Conservation (phyloP, 2,888 invertebrate genomes). For the Slavum lentiscoides region DNA sequence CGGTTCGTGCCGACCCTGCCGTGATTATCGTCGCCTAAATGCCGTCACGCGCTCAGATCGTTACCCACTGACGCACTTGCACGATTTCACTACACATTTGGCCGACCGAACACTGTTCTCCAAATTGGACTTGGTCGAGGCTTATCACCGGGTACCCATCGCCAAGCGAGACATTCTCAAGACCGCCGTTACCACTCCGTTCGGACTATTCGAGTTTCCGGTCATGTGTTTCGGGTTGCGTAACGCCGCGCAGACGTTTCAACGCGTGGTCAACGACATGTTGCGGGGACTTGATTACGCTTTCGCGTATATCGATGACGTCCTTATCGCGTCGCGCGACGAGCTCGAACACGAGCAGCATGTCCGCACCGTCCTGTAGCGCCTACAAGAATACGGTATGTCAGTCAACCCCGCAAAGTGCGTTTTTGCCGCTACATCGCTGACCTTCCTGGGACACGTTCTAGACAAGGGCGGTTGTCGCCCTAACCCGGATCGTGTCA, state of each 20-base stretch:
- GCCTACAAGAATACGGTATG: constrained; percentile 57
- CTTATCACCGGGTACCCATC: not conserved
- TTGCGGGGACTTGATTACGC: constrained; percentile 54
- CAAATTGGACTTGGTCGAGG: not conserved
- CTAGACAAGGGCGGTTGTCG: no score
- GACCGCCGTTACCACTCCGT: not conserved
- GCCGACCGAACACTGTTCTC: not conserved
- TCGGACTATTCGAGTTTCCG: not conserved
- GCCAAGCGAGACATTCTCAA: not conserved
- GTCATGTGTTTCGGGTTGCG: not conserved
- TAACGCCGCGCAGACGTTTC: constrained; percentile 51
- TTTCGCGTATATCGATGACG: constrained; percentile 56
- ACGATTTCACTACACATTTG: constrained; percentile 41
- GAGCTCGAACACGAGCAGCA: constrained; percentile 50
- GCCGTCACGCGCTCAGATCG: not conserved
- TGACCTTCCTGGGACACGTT: not conserved
- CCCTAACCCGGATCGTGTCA: no score
- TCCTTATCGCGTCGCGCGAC: constrained; percentile 55
- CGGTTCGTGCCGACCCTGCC: constrained; percentile 55
- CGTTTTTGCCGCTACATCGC: constrained; percentile 55
- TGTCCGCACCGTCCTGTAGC: constrained; percentile 55
- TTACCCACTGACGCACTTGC: constrained; percentile 13
- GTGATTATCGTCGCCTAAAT: constrained; percentile 6
- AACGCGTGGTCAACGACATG: constrained; percentile 56
- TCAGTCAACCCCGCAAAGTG: constrained; percentile 58